Percentiles rank a stretch among this genome's conserved stretches.
These are phyloP conservation scores for Alectoris magna DNA, from an alignment of 2,797 vertebrate genomes.

Conservation along the genomic window DNA sequence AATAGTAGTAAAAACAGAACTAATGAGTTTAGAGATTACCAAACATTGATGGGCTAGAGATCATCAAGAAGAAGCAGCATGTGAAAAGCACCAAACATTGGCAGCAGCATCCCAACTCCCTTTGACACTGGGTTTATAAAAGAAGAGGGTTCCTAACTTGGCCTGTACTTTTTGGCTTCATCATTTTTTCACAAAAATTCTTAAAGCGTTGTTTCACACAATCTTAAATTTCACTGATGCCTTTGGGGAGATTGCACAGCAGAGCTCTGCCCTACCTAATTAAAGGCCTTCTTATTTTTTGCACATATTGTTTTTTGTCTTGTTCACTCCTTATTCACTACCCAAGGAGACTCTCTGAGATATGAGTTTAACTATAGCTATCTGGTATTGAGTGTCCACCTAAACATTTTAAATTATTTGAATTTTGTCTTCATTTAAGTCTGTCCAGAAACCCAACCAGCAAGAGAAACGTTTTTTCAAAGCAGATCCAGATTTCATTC, in stretches of 20 bases:
- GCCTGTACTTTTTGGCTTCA: not conserved
- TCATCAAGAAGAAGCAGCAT: not conserved
- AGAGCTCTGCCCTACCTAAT: not conserved
- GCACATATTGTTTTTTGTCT: not conserved
- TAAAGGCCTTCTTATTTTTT: not conserved
- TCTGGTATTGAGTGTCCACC: not conserved
- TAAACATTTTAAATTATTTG: slow-evolving; percentile 26
- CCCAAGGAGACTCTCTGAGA: not conserved
- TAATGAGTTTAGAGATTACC: not conserved
- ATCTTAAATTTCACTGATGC: not conserved
- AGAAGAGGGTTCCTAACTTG: not conserved
- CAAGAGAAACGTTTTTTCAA: slow-evolving; percentile 34
- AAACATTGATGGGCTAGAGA: not conserved
- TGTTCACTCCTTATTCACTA: not conserved
- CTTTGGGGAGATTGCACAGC: not conserved
- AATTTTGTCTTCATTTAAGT: slow-evolving; percentile 40
- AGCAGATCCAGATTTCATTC: slow-evolving; percentile 54
- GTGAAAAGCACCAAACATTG: fast-evolving
- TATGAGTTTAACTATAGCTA: not conserved
- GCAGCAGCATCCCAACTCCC: not conserved
- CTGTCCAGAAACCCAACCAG: not conserved
- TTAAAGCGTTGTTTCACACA: not conserved
- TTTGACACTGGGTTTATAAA: not conserved
- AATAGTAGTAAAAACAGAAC: not conserved
- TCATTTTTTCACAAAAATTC: not conserved